Evolutionary conservation across 2,113 vertebrate genomes (phyloP), one percentile per base, ranked within the genome.

Genomic region (Corydoras sp.): DNA sequence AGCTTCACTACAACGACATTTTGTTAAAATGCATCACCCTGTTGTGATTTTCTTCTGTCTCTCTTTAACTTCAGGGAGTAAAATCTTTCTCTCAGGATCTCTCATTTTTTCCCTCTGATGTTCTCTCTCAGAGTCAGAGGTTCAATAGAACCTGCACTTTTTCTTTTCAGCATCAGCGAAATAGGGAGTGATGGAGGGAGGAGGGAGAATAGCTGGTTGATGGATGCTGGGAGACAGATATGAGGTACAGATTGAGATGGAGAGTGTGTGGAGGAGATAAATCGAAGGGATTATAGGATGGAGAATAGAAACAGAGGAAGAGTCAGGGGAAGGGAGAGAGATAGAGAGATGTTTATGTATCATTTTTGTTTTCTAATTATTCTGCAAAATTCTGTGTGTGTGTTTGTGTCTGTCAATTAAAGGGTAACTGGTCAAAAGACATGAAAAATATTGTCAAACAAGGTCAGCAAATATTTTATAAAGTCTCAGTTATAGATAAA

Each of bases 181-280:
- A 68, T 5, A 18, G 30, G 13, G 49, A 51, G 68, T 15, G 30
- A 35, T 29, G 15, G 35, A 13, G 11, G 14, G 55, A 8, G 54
- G 61, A 65, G 60, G 12, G 53, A 65, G 62, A 59, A 64, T 14
- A 48, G 53, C 24, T 30, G 15, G 12, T 18, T 64, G 61, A 63
- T 63, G 53, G 13, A 6, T 63, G 51, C 15, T n/a, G 32, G 54
- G 12, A 49, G 51, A 71, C 50, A 64, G 53, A 58, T 14, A 62
- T 55, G 48, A n/a, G 61, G 18, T 29, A 29, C 12, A 10, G 32
- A 72, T 72, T 64, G 61, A 72, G 69, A 72, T 72, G 31, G 69
- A 64, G 43, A 32, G 54, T 49, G 54, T 32, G 71, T 50, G 55
- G 18, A 43, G 14, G 54, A 58, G 35, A 65, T 72, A 72, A 64